phyloP scores from a whole-genome alignment of 2,888 invertebrate genomes.

The Atethmia centrago region DNA sequence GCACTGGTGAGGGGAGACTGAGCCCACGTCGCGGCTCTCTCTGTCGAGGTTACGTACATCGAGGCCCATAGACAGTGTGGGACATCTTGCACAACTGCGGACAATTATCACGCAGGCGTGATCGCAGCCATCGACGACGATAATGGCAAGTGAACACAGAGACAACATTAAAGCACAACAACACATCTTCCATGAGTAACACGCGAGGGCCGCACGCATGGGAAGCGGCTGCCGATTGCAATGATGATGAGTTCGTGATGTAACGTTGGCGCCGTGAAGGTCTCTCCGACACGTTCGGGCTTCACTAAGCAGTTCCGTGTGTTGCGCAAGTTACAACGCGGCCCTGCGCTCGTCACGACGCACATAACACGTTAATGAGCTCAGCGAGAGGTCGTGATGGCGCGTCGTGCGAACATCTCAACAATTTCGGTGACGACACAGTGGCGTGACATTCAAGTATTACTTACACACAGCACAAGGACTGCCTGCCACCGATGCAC shows the following conservation, averaged over 20 bases:
- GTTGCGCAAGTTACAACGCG: conserved; percentile 39
- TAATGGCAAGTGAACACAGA: neutral
- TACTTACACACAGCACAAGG: conserved; percentile 17
- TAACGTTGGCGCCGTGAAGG: conserved; percentile 51
- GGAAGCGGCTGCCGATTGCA: neutral
- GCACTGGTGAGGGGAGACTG: too few relatives aligned
- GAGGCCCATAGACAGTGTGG: neutral
- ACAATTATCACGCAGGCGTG: conserved; percentile 8
- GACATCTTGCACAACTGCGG: neutral
- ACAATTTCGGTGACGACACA: conserved; percentile 17
- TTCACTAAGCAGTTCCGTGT: conserved; percentile 41
- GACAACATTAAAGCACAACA: conserved; percentile 3
- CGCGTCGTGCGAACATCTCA: conserved; percentile 17
- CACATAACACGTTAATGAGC: conserved; percentile 6
- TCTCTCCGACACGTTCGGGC: conserved; percentile 24
- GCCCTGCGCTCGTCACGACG: conserved; percentile 34
- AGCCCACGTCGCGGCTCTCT: neutral
- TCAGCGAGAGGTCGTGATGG: conserved; percentile 34
- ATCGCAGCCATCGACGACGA: neutral
- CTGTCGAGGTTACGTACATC: neutral
- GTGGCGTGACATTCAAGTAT: conserved; percentile 11
- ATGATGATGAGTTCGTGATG: conserved; percentile 36
- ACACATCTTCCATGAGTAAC: neutral
- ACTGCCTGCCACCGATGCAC: neutral
- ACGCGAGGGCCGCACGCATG: conserved; percentile 2